Base-by-base conservation (phyloP, 2,113 vertebrate species). In the Tinamus guttatus region DNA sequence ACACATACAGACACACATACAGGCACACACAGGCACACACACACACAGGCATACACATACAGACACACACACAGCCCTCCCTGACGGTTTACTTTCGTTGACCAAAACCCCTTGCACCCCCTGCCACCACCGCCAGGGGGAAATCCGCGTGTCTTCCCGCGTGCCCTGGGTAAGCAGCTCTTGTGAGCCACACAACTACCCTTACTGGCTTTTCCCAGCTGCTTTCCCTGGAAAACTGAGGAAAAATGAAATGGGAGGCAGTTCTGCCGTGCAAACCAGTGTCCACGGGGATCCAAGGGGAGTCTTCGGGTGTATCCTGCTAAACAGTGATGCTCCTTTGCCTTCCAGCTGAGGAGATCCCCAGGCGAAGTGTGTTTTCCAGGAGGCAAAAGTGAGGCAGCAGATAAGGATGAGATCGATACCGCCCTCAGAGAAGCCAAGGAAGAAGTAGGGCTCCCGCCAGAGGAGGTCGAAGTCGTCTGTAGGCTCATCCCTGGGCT, bases 291-390 rank as follows among this genome's bases (percentile, higher is more conserved):
- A 47, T 79, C 24, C 56, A 41, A 5, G 27, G 24, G 34, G n/a
- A 54, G 80, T 30, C 8, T 10, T 12, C 16, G 54, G 52, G 36
- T 3, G 54, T 30, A 10, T 60, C 54, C 4, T 4, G n/a, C 64
- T 74, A 94, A 85, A 70, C 70, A 69, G 24, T 16, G 40, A 3
- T 93, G 25, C 65, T 83, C 21, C 22, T 93, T 95, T 74, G 69
- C 17, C 85, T 40, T 89, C 22, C 92, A 99, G 99, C 97, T 99
- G 74, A 98, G 98, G 96, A 98, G 96, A 76, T 98, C 97, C 24
- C 98, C 98, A 2, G 99, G 99, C 20, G 98, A 99, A 77, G 99
- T 99, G 77, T 99, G 99, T 92, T 99, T 99, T 95, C 99, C 99
- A 1, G 99, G 99, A 64, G 99, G 99, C 18, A 99, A 98, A 97